Evolutionary conservation across 2,113 vertebrate species (phyloP).

Genomic region (Nesogale talazaci): DNA sequence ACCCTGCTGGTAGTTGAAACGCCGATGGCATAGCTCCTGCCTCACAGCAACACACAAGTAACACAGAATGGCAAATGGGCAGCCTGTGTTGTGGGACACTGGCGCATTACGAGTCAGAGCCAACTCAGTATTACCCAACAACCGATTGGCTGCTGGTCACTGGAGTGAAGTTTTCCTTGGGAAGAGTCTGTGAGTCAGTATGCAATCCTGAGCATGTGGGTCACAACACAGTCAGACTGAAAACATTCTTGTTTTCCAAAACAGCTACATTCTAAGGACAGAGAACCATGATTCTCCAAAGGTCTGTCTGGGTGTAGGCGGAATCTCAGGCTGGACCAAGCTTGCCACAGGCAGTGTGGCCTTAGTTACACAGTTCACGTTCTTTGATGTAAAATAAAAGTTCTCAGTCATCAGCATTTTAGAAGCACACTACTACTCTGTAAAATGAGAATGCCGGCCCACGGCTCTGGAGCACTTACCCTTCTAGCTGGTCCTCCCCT

Average conservation of each 20-base stretch:
- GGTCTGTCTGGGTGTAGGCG: fast-evolving
- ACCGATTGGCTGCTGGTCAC: too few species aligned
- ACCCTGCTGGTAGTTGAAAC: too few species aligned
- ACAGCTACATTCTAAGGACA: not conserved
- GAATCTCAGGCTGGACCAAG: too few species aligned
- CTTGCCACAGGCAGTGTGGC: too few species aligned
- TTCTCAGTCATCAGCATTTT: not conserved
- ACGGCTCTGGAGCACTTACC: constrained; percentile 84
- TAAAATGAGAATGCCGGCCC: not conserved
- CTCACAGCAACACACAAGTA: too few species aligned
- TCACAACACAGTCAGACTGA: not conserved
- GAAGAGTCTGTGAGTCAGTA: not conserved
- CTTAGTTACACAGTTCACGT: too few species aligned
- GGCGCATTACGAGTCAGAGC: too few species aligned
- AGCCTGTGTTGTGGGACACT: too few species aligned
- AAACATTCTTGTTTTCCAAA: constrained; percentile 14
- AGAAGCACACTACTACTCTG: not conserved
- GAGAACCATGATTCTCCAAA: fast-evolving
- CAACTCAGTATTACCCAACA: too few species aligned
- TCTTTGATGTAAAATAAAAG: not conserved
- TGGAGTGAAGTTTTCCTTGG: not conserved
- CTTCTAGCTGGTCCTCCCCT: constrained; percentile 94
- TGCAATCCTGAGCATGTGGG: fast-evolving
- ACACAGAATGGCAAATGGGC: too few species aligned
- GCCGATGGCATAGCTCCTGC: too few species aligned